Base-by-base conservation (phyloP, 1,140 invertebrate genomes). In the Aphelenchoides avenae region DNA sequence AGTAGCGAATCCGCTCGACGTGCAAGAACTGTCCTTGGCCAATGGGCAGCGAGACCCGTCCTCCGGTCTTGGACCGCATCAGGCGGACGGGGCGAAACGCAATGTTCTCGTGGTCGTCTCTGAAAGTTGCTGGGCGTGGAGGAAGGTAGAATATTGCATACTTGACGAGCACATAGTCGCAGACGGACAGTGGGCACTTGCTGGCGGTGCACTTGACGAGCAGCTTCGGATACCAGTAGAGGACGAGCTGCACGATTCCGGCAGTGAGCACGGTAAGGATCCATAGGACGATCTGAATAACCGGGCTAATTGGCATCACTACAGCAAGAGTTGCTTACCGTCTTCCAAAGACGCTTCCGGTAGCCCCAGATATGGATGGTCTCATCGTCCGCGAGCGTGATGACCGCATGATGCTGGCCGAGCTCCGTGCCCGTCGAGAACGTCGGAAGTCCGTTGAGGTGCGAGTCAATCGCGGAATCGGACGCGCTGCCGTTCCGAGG, bases 181-280 rank as follows among this genome's bases (percentile, higher is more conserved):
- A 73, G 11, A 34, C 22, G 7, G 57, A 42, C 18, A 73, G 41
- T 15, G 55, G 34, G 11, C 59, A 72, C 22, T 61, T 60, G 20
- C 34, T 41, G 20, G 64, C 33, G 2, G 64, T 52, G 26, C 60
- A 56, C 26, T 33, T 36, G 6, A 73, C 70, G 33, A 72, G 40
- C 64, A 55, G 72, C 37, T 48, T 26, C 27, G 61, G 52, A 31
- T 73, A 60, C 71, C 71, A 73, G 36, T 73, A 66, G 6, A 75
- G 43, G 37, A 73, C n/a, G n/a, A 73, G 47, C 20, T 59, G 66
- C 27, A 75, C 53, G 31, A 70, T 36, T 26, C 71, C 71, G 3
- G 61, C 22, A 13, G 71, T 71, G 6, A 71, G 39, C n/a, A 67
- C 40, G 24, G 30, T 66, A 13, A 46, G 30, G 29, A 71, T 22